phyloP scores from a whole-genome alignment of 1,140 invertebrate genomes.

The Cotesia glomerata region DNA sequence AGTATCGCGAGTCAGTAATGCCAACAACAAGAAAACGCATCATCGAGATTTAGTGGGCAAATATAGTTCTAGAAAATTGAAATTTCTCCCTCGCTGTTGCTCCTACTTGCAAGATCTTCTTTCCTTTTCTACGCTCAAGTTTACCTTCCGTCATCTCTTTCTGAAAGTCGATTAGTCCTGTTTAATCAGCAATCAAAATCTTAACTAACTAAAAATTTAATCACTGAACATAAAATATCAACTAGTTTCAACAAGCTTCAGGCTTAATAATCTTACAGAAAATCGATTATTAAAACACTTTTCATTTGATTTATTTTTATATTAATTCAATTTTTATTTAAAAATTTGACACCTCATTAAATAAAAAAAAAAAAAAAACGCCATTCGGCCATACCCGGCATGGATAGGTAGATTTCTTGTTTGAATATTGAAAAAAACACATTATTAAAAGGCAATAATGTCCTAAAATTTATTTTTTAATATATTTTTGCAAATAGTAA shows the following conservation, averaged over 20 bases:
- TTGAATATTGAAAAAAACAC: no score
- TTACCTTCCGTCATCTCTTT: background rate
- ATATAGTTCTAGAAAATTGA: conserved; percentile 14
- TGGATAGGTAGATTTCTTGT: no score
- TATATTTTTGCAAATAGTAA: no score
- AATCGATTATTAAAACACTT: no score
- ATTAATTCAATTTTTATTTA: no score
- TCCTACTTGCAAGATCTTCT: background rate
- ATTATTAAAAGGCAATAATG: no score
- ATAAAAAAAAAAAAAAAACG: no score
- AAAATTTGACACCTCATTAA: no score
- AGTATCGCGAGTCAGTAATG: background rate
- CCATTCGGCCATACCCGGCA: no score
- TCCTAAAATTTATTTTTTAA: no score
- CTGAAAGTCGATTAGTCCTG: conserved; percentile 11
- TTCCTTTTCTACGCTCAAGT: background rate
- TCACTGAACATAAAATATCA: background rate
- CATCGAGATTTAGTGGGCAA: conserved; percentile 3
- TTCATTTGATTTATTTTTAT: no score
- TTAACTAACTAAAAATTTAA: background rate
- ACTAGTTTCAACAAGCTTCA: background rate
- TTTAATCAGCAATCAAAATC: background rate
- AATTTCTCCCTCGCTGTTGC: conserved; percentile 4
- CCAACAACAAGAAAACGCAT: background rate
- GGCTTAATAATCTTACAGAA: no score